Base-by-base conservation (phyloP, 2,797 vertebrate genomes). In the Pachyuromys duprasi region DNA sequence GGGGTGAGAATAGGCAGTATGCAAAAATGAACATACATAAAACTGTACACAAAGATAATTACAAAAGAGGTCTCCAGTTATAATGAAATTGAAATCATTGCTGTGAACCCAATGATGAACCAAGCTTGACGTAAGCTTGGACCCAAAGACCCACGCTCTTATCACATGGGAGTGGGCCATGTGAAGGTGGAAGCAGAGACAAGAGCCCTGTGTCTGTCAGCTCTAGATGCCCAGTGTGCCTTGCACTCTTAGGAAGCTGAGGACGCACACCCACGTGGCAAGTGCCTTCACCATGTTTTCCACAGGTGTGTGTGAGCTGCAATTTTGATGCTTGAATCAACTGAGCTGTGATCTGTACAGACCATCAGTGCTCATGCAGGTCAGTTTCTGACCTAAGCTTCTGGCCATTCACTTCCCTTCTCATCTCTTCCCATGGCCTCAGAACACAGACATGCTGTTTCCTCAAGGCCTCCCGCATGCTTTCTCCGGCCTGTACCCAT, bases 401-500 rank as follows among this genome's bases (percentile, higher is more conserved):
- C 31, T 0, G 1, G 26, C n/a, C 13, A 3, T 28, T 62, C 2
- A 4, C 60, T 49, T 36, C 12, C 2, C 42, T 20, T 45, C 7
- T 39, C 49, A 4, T 4, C 9, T 22, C 75, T 67, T 3, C 0
- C 20, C 83, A 14, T 1, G 53, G 83, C 79, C 62, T 45, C 33
- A 22, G 11, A 24, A 1, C 12, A 1, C 0, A 57, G 2, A 8
- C 8, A 1, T 1, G 1, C 7, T 28, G 2, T 4, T 28, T 5
- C 70, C 53, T 0, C 57, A 0, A 62, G 81, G 67, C 24, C 36
- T 72, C 53, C 8, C 60, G 4, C 8, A 2, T 53, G 80, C 63
- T 49, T 7, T 20, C 74, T 39, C 24, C 2, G 17, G 4, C 4
- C 2, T 0, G 15, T 0, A 12, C 1, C 55, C 8, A 1, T 13